Base-by-base conservation (phyloP, 2,888 invertebrate species). In the Holacanthella duospinosa region DNA sequence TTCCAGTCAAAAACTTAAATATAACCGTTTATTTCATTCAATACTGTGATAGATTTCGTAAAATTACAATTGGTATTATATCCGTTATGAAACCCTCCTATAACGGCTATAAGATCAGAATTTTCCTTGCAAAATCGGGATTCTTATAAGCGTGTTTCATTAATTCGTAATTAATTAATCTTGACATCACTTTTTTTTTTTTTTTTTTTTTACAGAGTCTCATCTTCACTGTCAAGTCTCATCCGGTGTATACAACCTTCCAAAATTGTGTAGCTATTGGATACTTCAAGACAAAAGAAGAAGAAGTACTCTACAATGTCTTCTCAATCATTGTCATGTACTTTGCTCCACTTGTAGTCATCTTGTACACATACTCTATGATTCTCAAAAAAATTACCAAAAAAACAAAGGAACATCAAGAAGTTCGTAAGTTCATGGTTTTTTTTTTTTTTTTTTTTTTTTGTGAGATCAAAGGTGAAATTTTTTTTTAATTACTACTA, bases 261-360 rank as follows among this genome's bases (percentile, higher is more conserved):
- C 79, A 81, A 65, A 88, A 89, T 75, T 89, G 89, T 74, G 88
- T 88, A 0, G 85, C 87, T 0, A 88, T 87, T 76, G 84, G 84
- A 56, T 86, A 84, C 64, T 88, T 88, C 75, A 77, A 82, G 0
- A 81, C 82, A 9, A 79, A 79, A 1, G 78, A 80, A 0, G 83
- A 86, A 64, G 86, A 88, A 75, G 78, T 84, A 36, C 83, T 82
- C 0, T 89, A 89, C 78, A 88, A 86, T 74, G 78, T 88, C 29
- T 83, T 85, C 75, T 85, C 85, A 70, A 81, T 88, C 1, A 79
- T 83, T 64, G 85, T 84, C 1, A 83, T 89, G 81, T 89, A 88
- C 76, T 86, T 87, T 74, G 75, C 87, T 1, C 89, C 88, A 0
- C 78, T 89, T 36, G 74, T 84, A 69, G 82, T 88, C 69, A 89